Conservation (phyloP, 2,113 vertebrate species). For the Arothron firmamentum region DNA sequence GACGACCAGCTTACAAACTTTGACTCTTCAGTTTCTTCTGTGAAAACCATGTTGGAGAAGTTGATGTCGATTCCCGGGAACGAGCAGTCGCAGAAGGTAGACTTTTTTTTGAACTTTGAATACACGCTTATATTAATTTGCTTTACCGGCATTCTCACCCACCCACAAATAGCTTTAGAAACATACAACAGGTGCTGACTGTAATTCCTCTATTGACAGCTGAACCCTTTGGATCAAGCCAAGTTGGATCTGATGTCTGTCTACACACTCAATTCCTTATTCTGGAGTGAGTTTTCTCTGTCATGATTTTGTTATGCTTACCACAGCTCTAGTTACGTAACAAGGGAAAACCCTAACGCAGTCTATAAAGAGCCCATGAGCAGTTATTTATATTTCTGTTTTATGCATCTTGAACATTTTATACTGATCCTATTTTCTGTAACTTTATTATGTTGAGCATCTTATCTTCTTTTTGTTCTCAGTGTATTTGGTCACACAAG, state of each 20-base stretch:
- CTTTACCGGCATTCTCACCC: background rate
- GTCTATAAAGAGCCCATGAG: background rate
- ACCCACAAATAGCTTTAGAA: background rate
- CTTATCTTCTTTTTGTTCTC: conserved; percentile 32
- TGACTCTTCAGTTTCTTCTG: conserved; percentile 79
- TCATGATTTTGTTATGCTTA: background rate
- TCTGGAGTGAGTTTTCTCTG: conserved; percentile 86
- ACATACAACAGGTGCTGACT: background rate
- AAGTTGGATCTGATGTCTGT: conserved; percentile 94
- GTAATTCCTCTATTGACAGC: conserved; percentile 63
- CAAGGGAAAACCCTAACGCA: background rate
- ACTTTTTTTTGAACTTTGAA: background rate
- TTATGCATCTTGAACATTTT: background rate
- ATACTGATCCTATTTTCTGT: background rate
- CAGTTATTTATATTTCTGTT: background rate
- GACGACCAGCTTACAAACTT: conserved; percentile 84
- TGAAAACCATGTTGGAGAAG: conserved; percentile 84
- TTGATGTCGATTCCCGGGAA: conserved; percentile 85
- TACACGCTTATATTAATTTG: too few species aligned
- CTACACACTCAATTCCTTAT: conserved; percentile 93
- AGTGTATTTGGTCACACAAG: conserved; percentile 94
- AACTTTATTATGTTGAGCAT: background rate
- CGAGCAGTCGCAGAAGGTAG: conserved; percentile 83
- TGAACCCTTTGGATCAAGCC: conserved; percentile 92
- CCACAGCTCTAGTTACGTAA: background rate